These are phyloP conservation scores for Epinephelus lanceolatus DNA, from an alignment of 2,113 vertebrate genomes.

Conservation along the genomic window DNA sequence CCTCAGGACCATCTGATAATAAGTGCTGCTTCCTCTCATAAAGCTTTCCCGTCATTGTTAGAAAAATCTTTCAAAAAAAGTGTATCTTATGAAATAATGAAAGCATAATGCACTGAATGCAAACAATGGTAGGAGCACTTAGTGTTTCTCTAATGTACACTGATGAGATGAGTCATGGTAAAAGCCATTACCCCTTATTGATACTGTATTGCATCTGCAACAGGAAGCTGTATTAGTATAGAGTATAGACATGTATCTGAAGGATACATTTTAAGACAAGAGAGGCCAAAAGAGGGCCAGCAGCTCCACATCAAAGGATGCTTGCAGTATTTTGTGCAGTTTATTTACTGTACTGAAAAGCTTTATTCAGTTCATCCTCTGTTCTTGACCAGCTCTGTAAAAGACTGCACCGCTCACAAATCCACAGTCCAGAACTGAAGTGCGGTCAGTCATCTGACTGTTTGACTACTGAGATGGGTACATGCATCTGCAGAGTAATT, in stretches of 20 bases:
- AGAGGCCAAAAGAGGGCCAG: neutral
- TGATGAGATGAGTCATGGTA: conserved; percentile 51
- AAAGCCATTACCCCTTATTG: conserved; percentile 50
- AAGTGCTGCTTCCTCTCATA: neutral
- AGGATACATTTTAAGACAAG: conserved; percentile 13
- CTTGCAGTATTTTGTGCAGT: neutral
- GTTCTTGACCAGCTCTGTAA: conserved; percentile 5
- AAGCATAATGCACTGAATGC: conserved; percentile 25
- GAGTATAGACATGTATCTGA: neutral
- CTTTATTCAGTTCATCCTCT: conserved; percentile 17
- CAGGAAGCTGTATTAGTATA: neutral
- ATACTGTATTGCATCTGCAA: conserved; percentile 21
- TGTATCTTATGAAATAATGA: neutral
- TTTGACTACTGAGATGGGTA: conserved; percentile 37
- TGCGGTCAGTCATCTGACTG: conserved; percentile 29
- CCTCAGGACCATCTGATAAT: neutral
- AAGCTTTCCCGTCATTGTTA: conserved; percentile 1
- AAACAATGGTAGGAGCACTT: conserved; percentile 6
- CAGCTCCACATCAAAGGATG: conserved; percentile 3
- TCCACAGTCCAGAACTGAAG: conserved; percentile 21
- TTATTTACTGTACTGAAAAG: neutral
- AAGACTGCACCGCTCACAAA: conserved; percentile 29
- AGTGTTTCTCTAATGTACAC: conserved; percentile 24
- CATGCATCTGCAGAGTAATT: conserved; percentile 51
- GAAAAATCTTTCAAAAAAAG: conserved; percentile 8